These are phyloP conservation scores for Lithophane semibrunnea DNA, from an alignment of 2,888 invertebrate species.

Conservation along the genomic window DNA sequence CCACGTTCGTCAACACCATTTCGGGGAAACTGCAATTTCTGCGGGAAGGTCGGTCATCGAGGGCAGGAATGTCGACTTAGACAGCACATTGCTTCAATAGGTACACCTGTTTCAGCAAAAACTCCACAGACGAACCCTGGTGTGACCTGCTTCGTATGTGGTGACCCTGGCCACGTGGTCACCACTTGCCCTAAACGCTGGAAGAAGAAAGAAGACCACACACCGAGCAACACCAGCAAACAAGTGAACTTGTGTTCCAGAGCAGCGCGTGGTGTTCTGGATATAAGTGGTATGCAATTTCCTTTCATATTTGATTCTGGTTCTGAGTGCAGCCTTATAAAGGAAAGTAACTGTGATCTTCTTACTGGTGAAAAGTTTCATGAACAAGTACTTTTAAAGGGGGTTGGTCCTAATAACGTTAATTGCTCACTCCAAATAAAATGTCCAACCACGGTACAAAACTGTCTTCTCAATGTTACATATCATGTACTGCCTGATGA, in stretches of 20 bases:
- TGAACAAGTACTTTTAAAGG: slow-evolving; percentile 30
- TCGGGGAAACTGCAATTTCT: slow-evolving; percentile 1
- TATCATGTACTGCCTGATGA: slow-evolving; percentile 4
- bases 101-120: background rate
- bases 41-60: background rate
- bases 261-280: slow-evolving; percentile 7
- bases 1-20: background rate
- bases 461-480: background rate
- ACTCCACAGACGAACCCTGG: background rate
- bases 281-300: slow-evolving; percentile 16
- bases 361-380: slow-evolving; percentile 13
- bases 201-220: slow-evolving; percentile 5
- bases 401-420: slow-evolving; percentile 16
- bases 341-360: slow-evolving; percentile 1
- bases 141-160: slow-evolving; percentile 22
- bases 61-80: background rate
- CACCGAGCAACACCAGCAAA: background rate
- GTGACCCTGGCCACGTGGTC: slow-evolving; percentile 6
- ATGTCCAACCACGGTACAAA: slow-evolving; percentile 6
- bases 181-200: slow-evolving; percentile 10
- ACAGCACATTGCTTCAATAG: background rate
- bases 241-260: slow-evolving; percentile 9
- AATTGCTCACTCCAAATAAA: background rate
- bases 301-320: slow-evolving; percentile 34
- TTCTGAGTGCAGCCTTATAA: slow-evolving; percentile 20